Conservation (phyloP, 30 jellyfish, hydroid and myxozoan genomes). For the Catostylus mosaicus region DNA sequence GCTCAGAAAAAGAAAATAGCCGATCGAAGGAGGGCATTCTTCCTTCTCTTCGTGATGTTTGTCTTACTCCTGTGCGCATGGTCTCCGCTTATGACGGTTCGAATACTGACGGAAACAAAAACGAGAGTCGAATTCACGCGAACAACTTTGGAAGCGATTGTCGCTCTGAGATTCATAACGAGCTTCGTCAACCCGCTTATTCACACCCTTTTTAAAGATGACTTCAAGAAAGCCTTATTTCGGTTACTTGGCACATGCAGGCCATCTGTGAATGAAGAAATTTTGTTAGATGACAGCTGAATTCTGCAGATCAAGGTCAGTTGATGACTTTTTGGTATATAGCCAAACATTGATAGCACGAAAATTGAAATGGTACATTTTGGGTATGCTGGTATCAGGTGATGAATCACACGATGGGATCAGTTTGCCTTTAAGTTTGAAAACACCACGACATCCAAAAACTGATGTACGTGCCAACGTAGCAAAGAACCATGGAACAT, state of each 20-base stretch:
- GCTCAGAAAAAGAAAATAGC: slow-evolving; percentile 23
- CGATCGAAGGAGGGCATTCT: slow-evolving; percentile 40
- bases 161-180: slow-evolving; percentile 41
- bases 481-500: no score
- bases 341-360: no score
- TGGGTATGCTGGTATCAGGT: no score
- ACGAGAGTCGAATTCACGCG: slow-evolving; percentile 10
- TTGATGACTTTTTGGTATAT: no score
- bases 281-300: neutral
- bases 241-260: neutral
- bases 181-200: slow-evolving; percentile 50
- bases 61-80: slow-evolving; percentile 32
- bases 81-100: slow-evolving; percentile 46
- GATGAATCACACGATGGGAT: no score
- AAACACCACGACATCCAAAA: no score
- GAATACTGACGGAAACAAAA: slow-evolving; percentile 46
- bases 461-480: no score
- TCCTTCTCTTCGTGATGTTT: slow-evolving; percentile 41
- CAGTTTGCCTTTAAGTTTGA: no score
- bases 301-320: no score
- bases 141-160: slow-evolving; percentile 18
- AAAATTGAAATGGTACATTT: no score
- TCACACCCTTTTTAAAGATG: slow-evolving; percentile 36
- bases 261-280: slow-evolving; percentile 11
- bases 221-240: slow-evolving; percentile 36